These are phyloP conservation scores for mouse (Mus musculus) DNA, from an alignment of 2,113 vertebrate species.

Conservation along the genomic window DNA sequence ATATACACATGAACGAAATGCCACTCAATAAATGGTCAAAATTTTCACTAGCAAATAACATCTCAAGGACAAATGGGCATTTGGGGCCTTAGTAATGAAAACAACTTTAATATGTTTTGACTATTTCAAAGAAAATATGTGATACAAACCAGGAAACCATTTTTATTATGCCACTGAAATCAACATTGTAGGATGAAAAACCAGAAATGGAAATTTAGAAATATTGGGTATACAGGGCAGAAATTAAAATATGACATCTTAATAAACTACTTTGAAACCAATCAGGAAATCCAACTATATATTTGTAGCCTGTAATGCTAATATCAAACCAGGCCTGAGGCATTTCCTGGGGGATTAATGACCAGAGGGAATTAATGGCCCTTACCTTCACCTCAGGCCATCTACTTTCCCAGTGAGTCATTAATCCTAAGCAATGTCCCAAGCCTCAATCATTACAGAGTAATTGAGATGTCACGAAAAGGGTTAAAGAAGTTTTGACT, in stretches of 20 bases:
- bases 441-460: constrained; percentile 32
- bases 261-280: constrained; percentile 77
- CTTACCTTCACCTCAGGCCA: constrained; percentile 64
- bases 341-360: constrained; percentile 53
- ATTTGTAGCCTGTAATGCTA: constrained; percentile 73
- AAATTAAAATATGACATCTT: constrained; percentile 76
- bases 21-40: background rate
- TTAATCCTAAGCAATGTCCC: constrained; percentile 75
- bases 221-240: constrained; percentile 50
- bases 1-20: background rate
- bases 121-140: constrained; percentile 44
- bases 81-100: constrained; percentile 27
- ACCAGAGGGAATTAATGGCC: constrained; percentile 57
- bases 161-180: constrained; percentile 51
- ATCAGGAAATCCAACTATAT: constrained; percentile 68
- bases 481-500: constrained; percentile 87
- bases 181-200: constrained; percentile 40
- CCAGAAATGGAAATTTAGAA: constrained; percentile 63
- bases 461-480: constrained; percentile 63
- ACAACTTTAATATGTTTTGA: constrained; percentile 56
- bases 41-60: constrained; percentile 48
- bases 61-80: constrained; percentile 5
- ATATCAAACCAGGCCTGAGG: background rate
- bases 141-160: constrained; percentile 49
- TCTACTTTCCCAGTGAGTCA: constrained; percentile 66